Base-by-base conservation (phyloP, 2,113 vertebrate genomes). In the Athene noctua region DNA sequence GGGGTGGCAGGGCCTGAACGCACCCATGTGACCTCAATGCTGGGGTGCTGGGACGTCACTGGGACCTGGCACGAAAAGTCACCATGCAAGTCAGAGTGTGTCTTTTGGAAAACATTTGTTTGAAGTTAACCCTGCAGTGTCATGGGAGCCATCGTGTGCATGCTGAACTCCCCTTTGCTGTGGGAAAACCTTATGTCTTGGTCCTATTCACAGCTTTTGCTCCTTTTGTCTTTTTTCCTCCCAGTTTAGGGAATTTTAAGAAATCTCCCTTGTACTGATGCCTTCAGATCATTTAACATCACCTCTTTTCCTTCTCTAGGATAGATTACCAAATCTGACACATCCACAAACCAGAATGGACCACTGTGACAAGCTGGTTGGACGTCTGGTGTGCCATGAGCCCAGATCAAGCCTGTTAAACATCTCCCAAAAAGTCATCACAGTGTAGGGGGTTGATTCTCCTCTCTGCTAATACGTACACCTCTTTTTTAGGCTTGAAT, bases 161-260 rank as follows among this genome's bases (percentile, higher is more conserved):
- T 6, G 0, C 12, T 7, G 61, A 46, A 25, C 30, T 67, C 9
- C 15, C n/a, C 30, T 75, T 77, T 11, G 6, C 49, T 83, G 46
- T 1, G 2, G 4, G 15, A 88, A 88, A 15, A 8, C 5, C 5
- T 66, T 23, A 2, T 34, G 14, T 34, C 44, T 72, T 2, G 0
- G 16, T 73, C 40, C 40, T 52, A 2, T 9, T 42, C 20, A 20
- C 15, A 79, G 49, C 5, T 86, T 93, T 72, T 36, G 6, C 25
- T 72, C 46, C 2, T 87, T 80, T 65, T 74, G 40, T 18, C 30
- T 44, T 51, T 86, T 88, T 38, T 62, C 27, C 36, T 67, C 57
- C 25, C 49, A 27, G 3, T 54, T 68, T 77, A 12, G 34, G 46
- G 38, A 77, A n/a, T 49, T 55, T 82, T 29, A 51, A 71, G 10